Conservation (phyloP, 2,888 invertebrate genomes). For the Drosophila bunnanda region DNA sequence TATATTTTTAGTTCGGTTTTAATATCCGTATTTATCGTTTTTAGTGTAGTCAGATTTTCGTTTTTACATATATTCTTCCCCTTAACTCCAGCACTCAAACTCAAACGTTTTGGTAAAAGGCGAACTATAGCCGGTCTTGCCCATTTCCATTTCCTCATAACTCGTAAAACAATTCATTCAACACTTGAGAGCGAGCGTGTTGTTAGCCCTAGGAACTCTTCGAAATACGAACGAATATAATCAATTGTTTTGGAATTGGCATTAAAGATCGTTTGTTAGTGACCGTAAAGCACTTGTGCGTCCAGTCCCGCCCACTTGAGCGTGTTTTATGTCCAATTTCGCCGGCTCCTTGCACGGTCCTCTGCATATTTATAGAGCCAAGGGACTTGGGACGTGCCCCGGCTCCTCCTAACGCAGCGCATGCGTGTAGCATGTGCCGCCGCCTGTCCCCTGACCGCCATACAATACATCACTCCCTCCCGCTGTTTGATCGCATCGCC, state of each 20-base stretch:
- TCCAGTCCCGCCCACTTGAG: constrained; percentile 72
- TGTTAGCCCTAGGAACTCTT: constrained; percentile 23
- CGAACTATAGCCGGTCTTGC: constrained; percentile 9
- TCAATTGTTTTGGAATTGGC: constrained; percentile 79
- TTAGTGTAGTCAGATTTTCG: neutral
- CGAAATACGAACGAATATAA: constrained; percentile 45
- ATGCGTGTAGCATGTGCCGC: constrained; percentile 79
- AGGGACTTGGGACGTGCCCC: constrained; percentile 51
- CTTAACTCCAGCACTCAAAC: constrained; percentile 6
- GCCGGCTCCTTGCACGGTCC: constrained; percentile 65
- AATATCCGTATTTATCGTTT: neutral
- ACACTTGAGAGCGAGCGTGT: constrained; percentile 45
- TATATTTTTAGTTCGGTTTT: neutral
- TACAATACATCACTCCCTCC: constrained; percentile 38
- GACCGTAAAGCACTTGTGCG: constrained; percentile 80
- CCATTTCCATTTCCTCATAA: constrained; percentile 72
- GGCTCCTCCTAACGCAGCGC: constrained; percentile 58
- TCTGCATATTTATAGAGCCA: constrained; percentile 76
- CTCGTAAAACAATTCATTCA: constrained; percentile 77
- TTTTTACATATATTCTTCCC: constrained; percentile 4
- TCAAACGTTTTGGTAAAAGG: constrained; percentile 2
- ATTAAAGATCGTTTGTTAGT: constrained; percentile 75
- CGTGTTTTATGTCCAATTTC: constrained; percentile 81
- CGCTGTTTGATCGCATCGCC: constrained; percentile 58
- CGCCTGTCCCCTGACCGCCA: constrained; percentile 22